These are phyloP conservation scores for Synergus itoensis DNA, from an alignment of 2,888 invertebrate species.

Conservation along the genomic window DNA sequence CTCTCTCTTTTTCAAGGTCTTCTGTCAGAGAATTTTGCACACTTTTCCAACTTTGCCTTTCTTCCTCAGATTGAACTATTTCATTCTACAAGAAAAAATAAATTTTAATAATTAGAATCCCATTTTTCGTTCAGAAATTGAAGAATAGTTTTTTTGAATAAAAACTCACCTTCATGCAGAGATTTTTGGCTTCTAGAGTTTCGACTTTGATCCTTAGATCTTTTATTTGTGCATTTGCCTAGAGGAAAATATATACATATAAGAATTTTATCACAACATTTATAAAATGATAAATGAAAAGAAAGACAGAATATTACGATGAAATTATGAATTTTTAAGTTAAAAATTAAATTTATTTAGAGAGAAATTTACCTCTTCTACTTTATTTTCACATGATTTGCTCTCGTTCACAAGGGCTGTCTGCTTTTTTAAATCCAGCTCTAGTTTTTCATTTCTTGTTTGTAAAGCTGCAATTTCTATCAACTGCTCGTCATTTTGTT, in stretches of 20 bases:
- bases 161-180: neutral
- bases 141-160: neutral
- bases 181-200: slow-evolving; percentile 45
- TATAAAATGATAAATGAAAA: too few relatives aligned
- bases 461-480: slow-evolving; percentile 66
- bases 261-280: neutral
- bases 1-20: slow-evolving; percentile 58
- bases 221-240: slow-evolving; percentile 51
- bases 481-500: slow-evolving; percentile 66
- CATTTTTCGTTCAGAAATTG: neutral
- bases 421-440: slow-evolving; percentile 59
- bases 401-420: neutral
- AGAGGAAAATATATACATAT: slow-evolving; percentile 9
- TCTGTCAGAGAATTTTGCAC: slow-evolving; percentile 53
- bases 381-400: neutral
- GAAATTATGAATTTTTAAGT: too few relatives aligned
- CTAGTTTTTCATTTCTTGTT: slow-evolving; percentile 63
- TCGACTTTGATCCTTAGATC: slow-evolving; percentile 47
- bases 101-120: neutral
- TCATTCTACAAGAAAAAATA: slow-evolving; percentile 48
- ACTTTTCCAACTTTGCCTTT: slow-evolving; percentile 52
- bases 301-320: too few relatives aligned
- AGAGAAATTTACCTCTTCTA: slow-evolving; percentile 3
- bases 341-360: neutral
- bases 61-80: slow-evolving; percentile 54